Evolutionary conservation across 2,113 vertebrate genomes (phyloP).

Genomic region (Semnornis frantzii): DNA sequence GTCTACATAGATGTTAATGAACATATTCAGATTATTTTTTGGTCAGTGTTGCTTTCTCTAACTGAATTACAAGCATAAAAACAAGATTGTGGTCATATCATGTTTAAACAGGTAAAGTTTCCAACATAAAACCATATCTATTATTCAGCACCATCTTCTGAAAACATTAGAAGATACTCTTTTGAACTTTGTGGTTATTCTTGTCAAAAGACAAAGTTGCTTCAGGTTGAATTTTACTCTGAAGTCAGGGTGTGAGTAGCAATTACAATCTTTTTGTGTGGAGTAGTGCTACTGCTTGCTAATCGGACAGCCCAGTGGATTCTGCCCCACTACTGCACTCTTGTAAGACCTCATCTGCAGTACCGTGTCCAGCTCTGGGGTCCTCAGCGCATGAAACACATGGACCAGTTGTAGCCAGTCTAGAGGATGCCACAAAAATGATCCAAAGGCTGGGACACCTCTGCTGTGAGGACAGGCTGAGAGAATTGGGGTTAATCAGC

Average conservation of each 20-base stretch:
- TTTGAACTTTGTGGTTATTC: conserved; percentile 69
- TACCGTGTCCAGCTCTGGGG: too few relatives aligned
- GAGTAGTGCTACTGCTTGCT: background rate
- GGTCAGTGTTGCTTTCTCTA: background rate
- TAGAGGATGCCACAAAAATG: too few relatives aligned
- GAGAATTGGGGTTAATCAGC: too few relatives aligned
- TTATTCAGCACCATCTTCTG: conserved; percentile 60
- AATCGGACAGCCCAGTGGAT: background rate
- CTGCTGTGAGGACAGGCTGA: too few relatives aligned
- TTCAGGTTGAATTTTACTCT: conserved; percentile 14
- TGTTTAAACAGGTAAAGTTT: conserved; percentile 64
- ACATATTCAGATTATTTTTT: conserved; percentile 11
- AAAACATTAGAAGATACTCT: conserved; percentile 57
- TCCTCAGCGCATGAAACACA: too few relatives aligned
- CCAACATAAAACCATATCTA: conserved; percentile 54
- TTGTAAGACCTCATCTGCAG: too few relatives aligned
- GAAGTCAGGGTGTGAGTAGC: conserved; percentile 1
- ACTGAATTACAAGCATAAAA: conserved; percentile 44
- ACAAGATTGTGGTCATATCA: conserved; percentile 57
- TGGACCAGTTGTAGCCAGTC: too few relatives aligned
- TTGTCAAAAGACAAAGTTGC: conserved; percentile 46
- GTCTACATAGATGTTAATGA: conserved; percentile 17
- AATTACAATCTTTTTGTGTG: background rate
- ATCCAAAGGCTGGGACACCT: too few relatives aligned
- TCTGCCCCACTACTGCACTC: too few relatives aligned